phyloP scores from a whole-genome alignment of 2,888 invertebrate species.

The Pomacea canaliculata region DNA sequence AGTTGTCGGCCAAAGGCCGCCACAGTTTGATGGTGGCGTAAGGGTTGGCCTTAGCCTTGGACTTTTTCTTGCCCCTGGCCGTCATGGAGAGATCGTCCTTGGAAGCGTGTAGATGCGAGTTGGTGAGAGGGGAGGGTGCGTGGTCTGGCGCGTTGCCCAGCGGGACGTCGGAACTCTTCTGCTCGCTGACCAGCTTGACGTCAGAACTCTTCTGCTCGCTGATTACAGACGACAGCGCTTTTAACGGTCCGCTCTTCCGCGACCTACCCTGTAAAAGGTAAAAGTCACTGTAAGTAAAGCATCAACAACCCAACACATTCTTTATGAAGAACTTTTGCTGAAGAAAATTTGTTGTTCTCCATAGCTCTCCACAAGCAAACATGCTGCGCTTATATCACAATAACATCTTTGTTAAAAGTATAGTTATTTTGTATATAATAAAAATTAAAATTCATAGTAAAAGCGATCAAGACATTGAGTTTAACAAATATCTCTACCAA shows the following conservation, averaged over 20 bases:
- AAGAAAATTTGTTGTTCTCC: neutral
- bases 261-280: slow-evolving; percentile 39
- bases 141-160: neutral
- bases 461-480: too few species aligned
- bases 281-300: neutral
- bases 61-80: slow-evolving; percentile 21
- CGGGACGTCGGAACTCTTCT: neutral
- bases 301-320: neutral
- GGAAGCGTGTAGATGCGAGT: slow-evolving; percentile 11
- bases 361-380: neutral
- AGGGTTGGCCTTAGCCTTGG: slow-evolving; percentile 48
- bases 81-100: slow-evolving; percentile 48
- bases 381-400: too few species aligned
- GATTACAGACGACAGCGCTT: slow-evolving; percentile 54
- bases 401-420: too few species aligned
- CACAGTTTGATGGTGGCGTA: slow-evolving; percentile 60
- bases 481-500: too few species aligned
- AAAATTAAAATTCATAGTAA: too few species aligned
- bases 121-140: neutral
- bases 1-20: slow-evolving; percentile 52
- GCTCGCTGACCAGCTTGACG: neutral
- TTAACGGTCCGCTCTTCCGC: slow-evolving; percentile 58
- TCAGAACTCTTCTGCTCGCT: slow-evolving; percentile 23
- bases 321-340: neutral
- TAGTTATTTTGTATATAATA: too few species aligned